Evolutionary conservation across 2,113 vertebrate genomes (phyloP).

Genomic region (Syngnathus scovelli): DNA sequence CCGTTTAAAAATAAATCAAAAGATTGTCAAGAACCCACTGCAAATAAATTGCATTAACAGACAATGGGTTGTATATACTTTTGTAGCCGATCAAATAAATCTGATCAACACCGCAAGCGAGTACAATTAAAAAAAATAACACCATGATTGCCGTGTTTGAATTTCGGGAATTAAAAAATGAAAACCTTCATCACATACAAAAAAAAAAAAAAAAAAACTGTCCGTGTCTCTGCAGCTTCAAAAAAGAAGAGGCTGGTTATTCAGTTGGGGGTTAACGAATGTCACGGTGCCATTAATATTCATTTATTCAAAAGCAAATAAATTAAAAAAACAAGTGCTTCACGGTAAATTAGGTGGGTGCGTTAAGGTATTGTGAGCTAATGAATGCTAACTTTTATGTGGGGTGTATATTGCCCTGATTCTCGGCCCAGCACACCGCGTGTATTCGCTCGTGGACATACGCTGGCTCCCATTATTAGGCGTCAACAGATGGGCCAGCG

Average conservation of each 20-base stretch:
- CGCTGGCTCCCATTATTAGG: conserved; percentile 80
- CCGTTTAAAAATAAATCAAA: conserved; percentile 13
- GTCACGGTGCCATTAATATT: conserved; percentile 72
- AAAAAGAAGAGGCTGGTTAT: conserved; percentile 42
- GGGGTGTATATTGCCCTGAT: conserved; percentile 88
- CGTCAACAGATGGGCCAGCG: conserved; percentile 91
- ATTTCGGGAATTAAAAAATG: neutral
- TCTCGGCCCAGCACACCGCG: conserved; percentile 78
- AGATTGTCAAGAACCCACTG: conserved; percentile 14
- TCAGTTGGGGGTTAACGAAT: conserved; percentile 66
- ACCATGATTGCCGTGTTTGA: conserved; percentile 31
- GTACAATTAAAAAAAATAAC: neutral
- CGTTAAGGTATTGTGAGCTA: conserved; percentile 79
- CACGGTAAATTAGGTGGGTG: conserved; percentile 79
- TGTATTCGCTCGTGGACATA: conserved; percentile 88
- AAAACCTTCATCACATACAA: conserved; percentile 3
- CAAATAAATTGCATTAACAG: conserved; percentile 19
- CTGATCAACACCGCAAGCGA: neutral
- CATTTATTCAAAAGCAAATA: conserved; percentile 73
- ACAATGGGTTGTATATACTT: neutral
- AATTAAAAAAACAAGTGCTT: conserved; percentile 76
- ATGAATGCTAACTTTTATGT: conserved; percentile 90
- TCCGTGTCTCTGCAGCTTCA: conserved; percentile 16
- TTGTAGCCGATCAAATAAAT: neutral
- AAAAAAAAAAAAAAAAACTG: conserved; percentile 37